Base-by-base conservation (phyloP, 2,888 invertebrate genomes). In the Bruchidius siliquastri region DNA sequence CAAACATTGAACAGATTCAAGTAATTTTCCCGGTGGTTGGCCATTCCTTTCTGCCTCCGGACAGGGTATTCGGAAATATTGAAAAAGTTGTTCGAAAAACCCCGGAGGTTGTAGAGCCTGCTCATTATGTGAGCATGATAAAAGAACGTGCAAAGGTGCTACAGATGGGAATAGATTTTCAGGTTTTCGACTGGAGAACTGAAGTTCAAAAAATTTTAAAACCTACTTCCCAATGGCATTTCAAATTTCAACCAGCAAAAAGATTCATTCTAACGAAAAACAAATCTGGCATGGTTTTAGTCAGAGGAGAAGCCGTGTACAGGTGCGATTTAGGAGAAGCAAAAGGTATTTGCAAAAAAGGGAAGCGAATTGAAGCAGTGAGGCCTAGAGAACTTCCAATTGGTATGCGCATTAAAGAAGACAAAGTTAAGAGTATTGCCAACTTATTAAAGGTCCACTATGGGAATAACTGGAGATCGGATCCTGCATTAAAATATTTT, bases 21-120 rank as follows among this genome's bases (percentile, higher is more conserved):
- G 6, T 74, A 13, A 49, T 74, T 18, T 74, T 74, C 26, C 26
- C 26, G 2, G 26, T 26, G 8, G 26, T 26, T 4, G 26, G 26
- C 20, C 74, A 74, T 68, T 74, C 72, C 2, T 74, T 74, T 73
- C 22, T 74, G 10, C 75, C 75, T 8, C 21, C 75, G 10, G 74
- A 74, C 21, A 66, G 75, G 20, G 74, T 74, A 13, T 74, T 74
- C 68, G 74, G 73, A 20, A 18, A 70, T 20, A 74, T 74, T 70
- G 74, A 74, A 68, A 67, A 67, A 10, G 67, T 20, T n/a, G 21
- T 67, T 20, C n/a, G 67, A 67, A 67, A 67, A 67, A 20, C 21
- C 20, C 3, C n/a, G 2, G 67, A 20, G 4, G 10, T 67, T 20
- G 21, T 21, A 21, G 20, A 67, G 67, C 21, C 67, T 20, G 67